Conservation (phyloP, 2,797 vertebrate genomes). For the Anabacerthia variegaticeps region DNA sequence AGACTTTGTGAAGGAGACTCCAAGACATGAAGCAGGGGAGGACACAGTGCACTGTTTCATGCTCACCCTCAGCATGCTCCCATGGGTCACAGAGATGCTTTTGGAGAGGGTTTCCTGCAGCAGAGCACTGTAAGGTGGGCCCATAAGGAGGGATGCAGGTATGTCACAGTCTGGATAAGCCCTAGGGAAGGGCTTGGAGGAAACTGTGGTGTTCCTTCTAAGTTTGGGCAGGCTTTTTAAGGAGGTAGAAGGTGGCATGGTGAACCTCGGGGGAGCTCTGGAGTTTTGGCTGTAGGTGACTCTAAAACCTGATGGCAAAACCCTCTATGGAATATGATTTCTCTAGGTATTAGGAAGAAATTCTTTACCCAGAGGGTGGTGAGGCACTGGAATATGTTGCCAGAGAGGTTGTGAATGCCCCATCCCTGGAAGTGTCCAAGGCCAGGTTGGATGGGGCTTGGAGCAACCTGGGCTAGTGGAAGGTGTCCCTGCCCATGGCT, state of each 20-base stretch:
- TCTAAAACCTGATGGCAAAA: background rate
- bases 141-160: background rate
- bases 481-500: background rate
- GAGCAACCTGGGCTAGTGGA: rapidly evolving
- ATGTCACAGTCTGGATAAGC: too few species aligned
- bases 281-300: background rate
- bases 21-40: background rate
- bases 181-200: background rate
- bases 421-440: background rate
- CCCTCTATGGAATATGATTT: too few species aligned
- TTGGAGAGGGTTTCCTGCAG: background rate
- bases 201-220: rapidly evolving
- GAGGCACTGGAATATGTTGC: background rate
- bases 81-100: background rate
- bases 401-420: background rate
- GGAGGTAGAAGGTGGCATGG: background rate
- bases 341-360: background rate
- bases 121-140: background rate
- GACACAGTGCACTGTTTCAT: background rate
- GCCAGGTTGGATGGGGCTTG: rapidly evolving
- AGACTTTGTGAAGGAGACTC: background rate
- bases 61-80: rapidly evolving
- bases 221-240: background rate
- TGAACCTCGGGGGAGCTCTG: background rate
- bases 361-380: background rate